These are phyloP conservation scores for Tachycineta bicolor DNA, from an alignment of 2,113 vertebrate genomes.

Conservation along the genomic window DNA sequence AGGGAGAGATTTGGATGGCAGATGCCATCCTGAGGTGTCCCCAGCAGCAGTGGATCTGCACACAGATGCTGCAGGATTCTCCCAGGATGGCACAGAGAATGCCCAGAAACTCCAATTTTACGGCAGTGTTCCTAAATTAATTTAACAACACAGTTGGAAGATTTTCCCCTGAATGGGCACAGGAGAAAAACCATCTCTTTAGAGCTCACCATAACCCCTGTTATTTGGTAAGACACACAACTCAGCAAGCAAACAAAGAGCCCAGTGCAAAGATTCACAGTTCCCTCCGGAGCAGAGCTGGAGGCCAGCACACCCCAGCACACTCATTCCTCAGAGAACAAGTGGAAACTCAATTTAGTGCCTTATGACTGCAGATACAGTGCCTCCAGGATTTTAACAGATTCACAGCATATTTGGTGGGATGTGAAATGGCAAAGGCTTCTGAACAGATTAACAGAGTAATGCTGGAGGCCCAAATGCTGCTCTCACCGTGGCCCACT, in stretches of 20 bases:
- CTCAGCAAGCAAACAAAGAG: background rate
- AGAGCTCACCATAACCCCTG: background rate
- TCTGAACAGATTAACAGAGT: background rate
- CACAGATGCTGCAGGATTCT: background rate
- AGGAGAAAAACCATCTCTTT: background rate
- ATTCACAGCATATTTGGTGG: background rate
- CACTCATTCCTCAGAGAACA: fast-evolving
- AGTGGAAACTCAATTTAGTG: background rate
- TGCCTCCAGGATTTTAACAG: background rate
- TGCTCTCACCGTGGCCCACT: background rate
- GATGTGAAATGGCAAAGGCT: background rate
- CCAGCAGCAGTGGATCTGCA: background rate
- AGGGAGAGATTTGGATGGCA: background rate
- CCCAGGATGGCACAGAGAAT: background rate
- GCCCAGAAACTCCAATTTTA: background rate
- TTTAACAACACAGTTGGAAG: background rate
- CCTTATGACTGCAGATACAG: background rate
- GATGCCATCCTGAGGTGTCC: background rate
- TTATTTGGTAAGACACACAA: background rate
- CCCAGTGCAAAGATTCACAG: background rate
- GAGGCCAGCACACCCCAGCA: background rate
- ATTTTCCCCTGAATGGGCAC: background rate
- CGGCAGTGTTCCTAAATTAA: background rate
- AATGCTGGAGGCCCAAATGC: background rate
- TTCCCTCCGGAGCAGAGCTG: background rate